Percentiles rank a stretch among this genome's conserved stretches.
These are phyloP conservation scores for Amphipoea lucens DNA, from an alignment of 2,888 invertebrate species.

Conservation along the genomic window DNA sequence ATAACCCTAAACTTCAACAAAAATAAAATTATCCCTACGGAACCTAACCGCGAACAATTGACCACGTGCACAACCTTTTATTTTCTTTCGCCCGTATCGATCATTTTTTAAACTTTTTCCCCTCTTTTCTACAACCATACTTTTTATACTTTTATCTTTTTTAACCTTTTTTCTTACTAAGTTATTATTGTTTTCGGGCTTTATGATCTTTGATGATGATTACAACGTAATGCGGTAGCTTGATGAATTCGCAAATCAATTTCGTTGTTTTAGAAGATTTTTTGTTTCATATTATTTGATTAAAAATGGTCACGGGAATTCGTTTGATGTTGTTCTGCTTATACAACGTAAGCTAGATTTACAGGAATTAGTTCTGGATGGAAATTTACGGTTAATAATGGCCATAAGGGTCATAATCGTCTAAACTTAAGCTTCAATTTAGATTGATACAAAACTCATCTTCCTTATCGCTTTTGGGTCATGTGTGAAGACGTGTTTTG, in stretches of 20 bases:
- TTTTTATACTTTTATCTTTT: constrained; percentile 68
- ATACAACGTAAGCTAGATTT: background rate
- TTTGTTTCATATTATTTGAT: constrained; percentile 60
- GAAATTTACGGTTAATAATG: background rate
- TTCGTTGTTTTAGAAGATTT: constrained; percentile 45
- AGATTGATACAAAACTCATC: background rate
- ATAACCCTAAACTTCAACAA: background rate
- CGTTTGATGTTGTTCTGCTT: constrained; percentile 17
- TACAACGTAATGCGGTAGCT: constrained; percentile 75
- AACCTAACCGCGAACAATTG: constrained; percentile 46
- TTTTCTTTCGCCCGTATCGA: constrained; percentile 66
- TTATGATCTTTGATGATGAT: constrained; percentile 80
- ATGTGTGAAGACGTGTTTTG: background rate
- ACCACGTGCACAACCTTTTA: constrained; percentile 63
- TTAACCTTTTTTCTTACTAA: constrained; percentile 68
- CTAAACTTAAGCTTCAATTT: background rate
- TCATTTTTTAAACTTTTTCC: constrained; percentile 68
- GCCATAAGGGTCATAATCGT: background rate
- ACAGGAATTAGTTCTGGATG: background rate
- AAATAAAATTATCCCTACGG: constrained; percentile 28
- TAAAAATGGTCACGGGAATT: constrained; percentile 40
- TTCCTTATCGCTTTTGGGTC: background rate
- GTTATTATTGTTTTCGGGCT: constrained; percentile 81
- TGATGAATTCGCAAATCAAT: constrained; percentile 78
- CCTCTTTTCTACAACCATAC: constrained; percentile 66